Conservation (phyloP, 2,113 vertebrate genomes). For the Hyaena hyaena region DNA sequence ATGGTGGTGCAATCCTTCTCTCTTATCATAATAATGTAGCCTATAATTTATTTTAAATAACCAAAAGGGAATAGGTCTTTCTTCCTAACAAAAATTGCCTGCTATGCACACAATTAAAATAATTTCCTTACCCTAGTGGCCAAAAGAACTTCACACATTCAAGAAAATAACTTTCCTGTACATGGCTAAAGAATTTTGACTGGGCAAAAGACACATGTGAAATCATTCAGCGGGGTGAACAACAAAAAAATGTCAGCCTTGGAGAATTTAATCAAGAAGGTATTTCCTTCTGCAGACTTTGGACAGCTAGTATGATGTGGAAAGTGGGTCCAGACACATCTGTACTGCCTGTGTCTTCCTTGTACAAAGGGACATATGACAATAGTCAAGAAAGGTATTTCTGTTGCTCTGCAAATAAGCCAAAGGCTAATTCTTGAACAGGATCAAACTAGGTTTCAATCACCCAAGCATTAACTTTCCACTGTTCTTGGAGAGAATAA, state of each 20-base stretch:
- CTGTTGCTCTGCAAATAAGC: background rate
- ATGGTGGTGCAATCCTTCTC: slow-evolving; percentile 41
- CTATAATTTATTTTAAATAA: slow-evolving; percentile 66
- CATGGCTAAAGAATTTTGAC: slow-evolving; percentile 69
- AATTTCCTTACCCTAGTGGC: slow-evolving; percentile 29
- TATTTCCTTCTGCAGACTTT: slow-evolving; percentile 72
- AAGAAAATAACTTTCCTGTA: slow-evolving; percentile 38
- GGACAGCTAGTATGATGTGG: background rate
- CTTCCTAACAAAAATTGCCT: slow-evolving; percentile 37
- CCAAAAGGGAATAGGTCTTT: slow-evolving; percentile 35
- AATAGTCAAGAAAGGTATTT: background rate
- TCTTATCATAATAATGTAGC: slow-evolving; percentile 61
- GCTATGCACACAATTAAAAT: slow-evolving; percentile 60
- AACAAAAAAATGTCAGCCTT: slow-evolving; percentile 56
- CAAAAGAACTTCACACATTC: slow-evolving; percentile 31
- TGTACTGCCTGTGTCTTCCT: background rate
- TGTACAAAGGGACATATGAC: background rate
- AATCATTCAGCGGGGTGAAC: slow-evolving; percentile 55
- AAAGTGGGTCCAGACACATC: slow-evolving; percentile 23
- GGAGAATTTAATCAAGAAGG: slow-evolving; percentile 74
- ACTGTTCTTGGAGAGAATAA: background rate
- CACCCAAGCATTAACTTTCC: background rate
- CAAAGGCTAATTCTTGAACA: background rate
- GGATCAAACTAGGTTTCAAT: background rate
- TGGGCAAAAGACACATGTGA: slow-evolving; percentile 70